Evolutionary conservation across 2,113 vertebrate species (phyloP), one percentile per base, ranked within the genome.

Genomic region (Notothenia coriiceps): DNA sequence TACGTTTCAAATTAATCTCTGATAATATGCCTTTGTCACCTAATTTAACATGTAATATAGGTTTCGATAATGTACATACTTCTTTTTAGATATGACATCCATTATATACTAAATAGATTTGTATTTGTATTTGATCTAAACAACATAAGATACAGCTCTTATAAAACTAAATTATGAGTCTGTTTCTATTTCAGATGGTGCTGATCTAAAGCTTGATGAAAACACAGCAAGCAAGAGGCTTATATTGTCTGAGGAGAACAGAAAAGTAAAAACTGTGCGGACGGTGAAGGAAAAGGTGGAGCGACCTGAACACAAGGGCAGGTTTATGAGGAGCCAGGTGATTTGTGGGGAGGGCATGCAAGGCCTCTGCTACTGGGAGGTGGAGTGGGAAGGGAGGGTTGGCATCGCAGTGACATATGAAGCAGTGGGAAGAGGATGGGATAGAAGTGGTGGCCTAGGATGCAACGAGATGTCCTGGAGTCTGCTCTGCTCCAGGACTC

Each of bases 241-340:
- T 22, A 0, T 44, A 54, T 74, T 92, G 52, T 25, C 10, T 59
- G 70, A 78, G 11, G 20, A 4, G 5, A 72, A 77, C 20, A 86
- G 15, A 2, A 60, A 13, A 69, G 77, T n/a, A 3, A 74, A 0
- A 67, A 71, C 76, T 74, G 18, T 50, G n/a, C 0, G 54, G 1
- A 56, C n/a, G 0, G 35, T 54, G 40, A 6, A 70, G 51, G 68
- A 79, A 3, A 73, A 20, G 44, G 60, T 54, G 43, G 2, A 11
- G 25, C 40, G 43, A 17, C 14, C 40, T 40, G 13, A 72, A 40
- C 44, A 40, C 3, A 0, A 9, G 0, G 10, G 57, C 0, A 78
- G 80, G 44, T 91, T 89, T 74, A 87, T 15, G 55, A 67, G 83
- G 46, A n/a, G 14, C 50, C 83, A 88, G 50, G 73, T 83, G 46